A percentile compares a stretch with the other conserved stretches of the same genome.
Conservation (phyloP, 1,140 invertebrate genomes). For the Cyrtorhinus lividipennis region DNA sequence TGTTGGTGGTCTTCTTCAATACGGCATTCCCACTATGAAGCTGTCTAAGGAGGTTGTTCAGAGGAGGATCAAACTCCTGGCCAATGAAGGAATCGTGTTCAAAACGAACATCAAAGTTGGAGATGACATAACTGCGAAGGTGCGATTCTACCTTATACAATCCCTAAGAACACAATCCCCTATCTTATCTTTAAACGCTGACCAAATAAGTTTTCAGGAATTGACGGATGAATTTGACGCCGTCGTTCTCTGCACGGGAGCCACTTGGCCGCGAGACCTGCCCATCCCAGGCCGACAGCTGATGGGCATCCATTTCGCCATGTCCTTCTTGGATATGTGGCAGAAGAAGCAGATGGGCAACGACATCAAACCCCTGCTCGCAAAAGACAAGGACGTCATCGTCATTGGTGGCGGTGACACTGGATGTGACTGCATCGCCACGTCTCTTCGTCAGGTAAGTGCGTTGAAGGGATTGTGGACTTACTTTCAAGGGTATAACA, state of each 20-base stretch:
- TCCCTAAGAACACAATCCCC: background rate
- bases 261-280: constrained; percentile 91
- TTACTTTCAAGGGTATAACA: too few species aligned
- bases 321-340: constrained; percentile 93
- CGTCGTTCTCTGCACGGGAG: constrained; percentile 77
- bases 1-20: constrained; percentile 85
- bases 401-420: constrained; percentile 98
- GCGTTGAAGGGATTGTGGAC: too few species aligned
- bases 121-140: constrained; percentile 69
- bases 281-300: constrained; percentile 70
- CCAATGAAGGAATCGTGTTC: constrained; percentile 83
- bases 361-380: constrained; percentile 45
- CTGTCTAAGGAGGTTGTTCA: constrained; percentile 85
- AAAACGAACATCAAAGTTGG: constrained; percentile 82
- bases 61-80: constrained; percentile 71
- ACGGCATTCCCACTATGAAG: constrained; percentile 98
- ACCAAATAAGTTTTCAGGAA: constrained; percentile 30
- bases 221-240: constrained; percentile 67
- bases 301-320: constrained; percentile 90
- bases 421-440: constrained; percentile 98
- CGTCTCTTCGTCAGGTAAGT: constrained; percentile 73
- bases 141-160: constrained; percentile 26
- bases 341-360: constrained; percentile 87
- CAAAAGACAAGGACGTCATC: constrained; percentile 89
- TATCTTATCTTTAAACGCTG: background rate